Evolutionary conservation across 2,797 vertebrate genomes (phyloP).

Genomic region (Staurois parvus): DNA sequence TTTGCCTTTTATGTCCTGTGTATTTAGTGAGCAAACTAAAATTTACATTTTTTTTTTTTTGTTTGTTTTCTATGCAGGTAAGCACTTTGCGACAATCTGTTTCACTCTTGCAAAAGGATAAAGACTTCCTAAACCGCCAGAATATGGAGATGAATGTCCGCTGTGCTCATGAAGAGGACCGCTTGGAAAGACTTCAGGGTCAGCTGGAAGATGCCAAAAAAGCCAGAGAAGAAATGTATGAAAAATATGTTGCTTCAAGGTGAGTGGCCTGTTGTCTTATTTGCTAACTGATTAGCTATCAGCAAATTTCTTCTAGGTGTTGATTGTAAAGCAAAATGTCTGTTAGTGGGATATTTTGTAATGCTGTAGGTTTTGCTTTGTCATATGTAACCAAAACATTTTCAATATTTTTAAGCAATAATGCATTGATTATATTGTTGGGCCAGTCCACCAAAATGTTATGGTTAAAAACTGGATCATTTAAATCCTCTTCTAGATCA

Average conservation of each 20-base stretch:
- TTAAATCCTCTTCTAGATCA: too few relatives aligned
- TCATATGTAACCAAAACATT: too few relatives aligned
- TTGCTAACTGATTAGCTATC: neutral
- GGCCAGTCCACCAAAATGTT: too few relatives aligned
- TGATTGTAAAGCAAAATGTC: too few relatives aligned
- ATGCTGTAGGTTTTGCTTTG: too few relatives aligned
- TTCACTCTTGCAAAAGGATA: conserved; percentile 93
- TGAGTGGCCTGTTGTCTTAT: conserved; percentile 60
- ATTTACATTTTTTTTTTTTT: neutral
- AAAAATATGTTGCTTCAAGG: conserved; percentile 96
- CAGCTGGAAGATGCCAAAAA: conserved; percentile 94
- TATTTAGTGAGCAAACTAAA: neutral
- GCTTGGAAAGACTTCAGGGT: conserved; percentile 88
- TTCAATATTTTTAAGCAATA: too few relatives aligned
- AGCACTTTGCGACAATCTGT: conserved; percentile 87
- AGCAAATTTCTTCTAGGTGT: too few relatives aligned
- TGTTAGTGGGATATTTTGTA: too few relatives aligned
- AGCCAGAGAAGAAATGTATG: conserved; percentile 92
- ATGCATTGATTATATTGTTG: too few relatives aligned
- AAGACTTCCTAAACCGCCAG: conserved; percentile 93
- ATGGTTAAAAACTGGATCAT: too few relatives aligned
- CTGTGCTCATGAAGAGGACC: conserved; percentile 91
- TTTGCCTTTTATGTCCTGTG: neutral
- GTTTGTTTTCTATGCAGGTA: conserved; percentile 77
- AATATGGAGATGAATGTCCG: conserved; percentile 94